These are phyloP conservation scores for Scarus forsteni DNA, from an alignment of 2,797 vertebrate species.

Conservation along the genomic window DNA sequence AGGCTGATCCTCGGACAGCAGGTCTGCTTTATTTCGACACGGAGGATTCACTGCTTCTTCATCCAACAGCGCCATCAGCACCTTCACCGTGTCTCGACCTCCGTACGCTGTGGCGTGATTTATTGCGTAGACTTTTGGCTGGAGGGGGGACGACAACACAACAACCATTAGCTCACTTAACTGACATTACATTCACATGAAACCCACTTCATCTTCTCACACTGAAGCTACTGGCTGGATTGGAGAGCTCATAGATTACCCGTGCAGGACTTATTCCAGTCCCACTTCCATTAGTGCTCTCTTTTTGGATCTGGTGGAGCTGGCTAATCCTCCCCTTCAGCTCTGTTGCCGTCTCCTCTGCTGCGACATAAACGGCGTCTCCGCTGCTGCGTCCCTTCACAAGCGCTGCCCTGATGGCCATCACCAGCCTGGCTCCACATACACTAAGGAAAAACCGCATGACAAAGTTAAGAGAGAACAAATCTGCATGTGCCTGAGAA, in stretches of 20 bases:
- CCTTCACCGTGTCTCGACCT: conserved; percentile 91
- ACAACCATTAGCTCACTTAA: conserved; percentile 16
- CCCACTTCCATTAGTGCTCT: conserved; percentile 44
- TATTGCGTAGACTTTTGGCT: conserved; percentile 91
- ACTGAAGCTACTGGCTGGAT: conserved; percentile 16
- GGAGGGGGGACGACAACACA: conserved; percentile 17
- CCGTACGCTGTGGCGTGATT: conserved; percentile 92
- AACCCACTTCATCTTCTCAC: not conserved
- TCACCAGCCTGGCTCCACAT: conserved; percentile 88
- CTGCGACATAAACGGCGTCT: conserved; percentile 83
- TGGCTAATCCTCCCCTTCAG: conserved; percentile 90
- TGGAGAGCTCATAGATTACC: conserved; percentile 82
- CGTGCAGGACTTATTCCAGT: conserved; percentile 91
- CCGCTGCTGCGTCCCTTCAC: conserved; percentile 89
- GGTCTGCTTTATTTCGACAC: conserved; percentile 88
- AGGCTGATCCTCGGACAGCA: conserved; percentile 86
- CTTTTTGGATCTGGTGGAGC: conserved; percentile 82
- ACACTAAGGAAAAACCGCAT: conserved; percentile 79
- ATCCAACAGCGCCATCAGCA: conserved; percentile 89
- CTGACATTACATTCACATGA: not conserved
- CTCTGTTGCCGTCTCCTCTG: conserved; percentile 85
- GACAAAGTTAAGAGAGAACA: not conserved
- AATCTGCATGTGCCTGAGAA: conserved; percentile 17
- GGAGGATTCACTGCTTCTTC: conserved; percentile 87
- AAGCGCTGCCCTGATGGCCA: conserved; percentile 87